Conservation (phyloP, 2,113 vertebrate genomes). For the Bombycilla garrulus region DNA sequence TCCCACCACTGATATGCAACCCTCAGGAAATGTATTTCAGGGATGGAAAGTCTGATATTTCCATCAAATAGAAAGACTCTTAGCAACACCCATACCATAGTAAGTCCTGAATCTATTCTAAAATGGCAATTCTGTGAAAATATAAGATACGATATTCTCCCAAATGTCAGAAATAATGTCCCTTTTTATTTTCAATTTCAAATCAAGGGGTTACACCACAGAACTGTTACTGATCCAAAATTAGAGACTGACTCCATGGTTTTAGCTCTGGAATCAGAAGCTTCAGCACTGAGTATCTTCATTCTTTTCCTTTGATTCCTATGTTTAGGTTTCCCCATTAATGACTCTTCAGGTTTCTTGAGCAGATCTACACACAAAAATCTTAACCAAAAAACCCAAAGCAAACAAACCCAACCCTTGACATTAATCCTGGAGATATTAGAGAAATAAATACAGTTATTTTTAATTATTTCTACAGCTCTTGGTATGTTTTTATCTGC, state of each 20-base stretch:
- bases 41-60: constrained; percentile 31
- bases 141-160: background rate
- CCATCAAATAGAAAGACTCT: constrained; percentile 22
- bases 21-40: constrained; percentile 9
- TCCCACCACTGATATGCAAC: background rate
- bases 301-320: background rate
- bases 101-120: background rate
- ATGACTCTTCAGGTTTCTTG: background rate
- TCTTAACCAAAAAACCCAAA: background rate
- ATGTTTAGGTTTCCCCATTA: background rate
- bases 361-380: background rate
- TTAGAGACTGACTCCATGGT: background rate
- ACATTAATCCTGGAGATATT: background rate
- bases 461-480: background rate
- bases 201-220: background rate
- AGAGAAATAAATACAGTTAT: background rate
- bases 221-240: background rate
- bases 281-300: background rate
- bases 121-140: background rate
- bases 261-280: background rate
- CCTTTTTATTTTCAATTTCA: background rate
- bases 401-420: background rate
- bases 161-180: background rate
- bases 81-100: background rate
- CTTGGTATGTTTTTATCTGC: background rate